Percentiles rank a stretch among this genome's conserved stretches.
phyloP scores from a whole-genome alignment of 2,113 vertebrate species.

The Apaloderma vittatum region DNA sequence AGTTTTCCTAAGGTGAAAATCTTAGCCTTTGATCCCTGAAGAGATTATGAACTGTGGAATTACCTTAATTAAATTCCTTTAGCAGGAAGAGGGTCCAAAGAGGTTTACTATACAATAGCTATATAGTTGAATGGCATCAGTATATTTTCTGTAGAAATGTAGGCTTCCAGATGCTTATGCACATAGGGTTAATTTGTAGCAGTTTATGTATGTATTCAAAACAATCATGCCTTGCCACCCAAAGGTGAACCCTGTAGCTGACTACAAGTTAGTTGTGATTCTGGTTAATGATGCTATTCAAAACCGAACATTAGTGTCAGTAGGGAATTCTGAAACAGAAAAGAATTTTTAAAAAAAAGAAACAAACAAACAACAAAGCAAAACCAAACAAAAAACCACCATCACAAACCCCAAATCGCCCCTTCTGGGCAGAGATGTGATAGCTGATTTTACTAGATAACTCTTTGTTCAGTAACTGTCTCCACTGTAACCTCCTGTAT shows the following conservation, averaged over 20 bases:
- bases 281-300: not conserved
- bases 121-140: not conserved
- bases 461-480: not conserved
- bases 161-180: not conserved
- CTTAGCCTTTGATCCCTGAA: not conserved
- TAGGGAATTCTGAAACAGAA: not conserved
- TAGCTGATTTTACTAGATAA: not conserved
- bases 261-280: not conserved
- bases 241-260: not conserved
- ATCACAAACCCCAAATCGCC: not conserved
- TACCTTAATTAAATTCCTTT: not conserved
- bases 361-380: too few species aligned
- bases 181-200: not conserved
- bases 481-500: not conserved
- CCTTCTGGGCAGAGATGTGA: not conserved
- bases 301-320: not conserved
- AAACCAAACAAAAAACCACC: not conserved
- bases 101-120: not conserved
- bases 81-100: not conserved
- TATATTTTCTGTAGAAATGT: not conserved
- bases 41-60: not conserved
- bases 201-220: not conserved
- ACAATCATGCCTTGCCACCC: not conserved
- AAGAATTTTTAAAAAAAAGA: not conserved
- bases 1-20: not conserved